Evolutionary conservation across 2,113 vertebrate genomes (phyloP), one percentile per base, ranked within the genome.

Genomic region (Mormyrus iriodes): DNA sequence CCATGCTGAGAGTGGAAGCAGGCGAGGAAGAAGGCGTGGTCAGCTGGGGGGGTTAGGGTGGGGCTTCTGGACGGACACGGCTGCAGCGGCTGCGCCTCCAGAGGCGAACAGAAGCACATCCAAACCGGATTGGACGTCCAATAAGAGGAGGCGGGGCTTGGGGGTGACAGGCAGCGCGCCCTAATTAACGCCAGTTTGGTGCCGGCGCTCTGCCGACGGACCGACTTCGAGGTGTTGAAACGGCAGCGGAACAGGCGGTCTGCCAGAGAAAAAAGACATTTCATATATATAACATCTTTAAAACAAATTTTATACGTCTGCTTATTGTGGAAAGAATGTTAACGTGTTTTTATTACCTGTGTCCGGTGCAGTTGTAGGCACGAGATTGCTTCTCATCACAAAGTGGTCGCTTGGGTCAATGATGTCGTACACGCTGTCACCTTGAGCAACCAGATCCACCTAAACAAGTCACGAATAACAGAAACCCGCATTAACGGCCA

Each of bases 171-270:
- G 93, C 97, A 97, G 91, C 94, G 95, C 85, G 97, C 97, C 88
- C 97, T 94, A 91, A 98, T 97, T 91, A 98, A 95, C 90, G 98
- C 97, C 90, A 97, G 94, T 92, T 97, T 97, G 93, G 97, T 97
- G 89, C 97, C 97, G 10, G 97, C 96, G 69, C 97, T 97, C 95
- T 98, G 97, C 90, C 97, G 96, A 85, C 97, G 93, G 85, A 97
- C 96, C 0, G 97, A 97, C 93, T 97, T 97, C 90, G 97, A 97
- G 10, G 97, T 97, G 95, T 98, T 97, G 94, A 98, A 98, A 82
- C 93, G 97, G 84, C 97, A 98, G 65, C 97, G 96, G 89, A 98
- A 98, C 88, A 98, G 95, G 65, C 96, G 96, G 76, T 97, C 96
- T 96, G 90, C 42, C 86, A 88, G 24, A 55, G 52, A 83, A 12